phyloP scores from a whole-genome alignment of 1,140 invertebrate species.

The Bombus picipes region DNA sequence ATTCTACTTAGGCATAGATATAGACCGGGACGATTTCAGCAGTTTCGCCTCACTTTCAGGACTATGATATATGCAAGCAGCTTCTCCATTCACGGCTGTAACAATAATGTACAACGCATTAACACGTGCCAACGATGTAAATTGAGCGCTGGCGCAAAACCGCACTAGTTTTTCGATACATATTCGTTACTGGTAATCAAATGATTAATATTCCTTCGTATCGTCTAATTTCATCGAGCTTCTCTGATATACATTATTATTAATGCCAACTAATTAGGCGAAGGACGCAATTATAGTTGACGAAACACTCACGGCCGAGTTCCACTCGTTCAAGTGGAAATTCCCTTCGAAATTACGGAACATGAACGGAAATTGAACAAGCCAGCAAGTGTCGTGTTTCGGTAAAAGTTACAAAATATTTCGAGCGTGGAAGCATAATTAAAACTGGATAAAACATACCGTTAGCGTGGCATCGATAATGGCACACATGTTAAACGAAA shows the following conservation, averaged over 20 bases:
- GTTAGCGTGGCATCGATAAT: neutral
- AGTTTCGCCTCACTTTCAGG: slow-evolving; percentile 26
- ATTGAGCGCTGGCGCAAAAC: neutral
- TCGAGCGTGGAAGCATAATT: neutral
- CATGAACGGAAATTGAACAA: neutral
- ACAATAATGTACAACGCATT: slow-evolving; percentile 40
- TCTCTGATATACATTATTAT: neutral
- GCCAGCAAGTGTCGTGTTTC: neutral
- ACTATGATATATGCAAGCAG: slow-evolving; percentile 15
- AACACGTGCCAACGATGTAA: neutral
- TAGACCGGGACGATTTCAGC: slow-evolving; percentile 30
- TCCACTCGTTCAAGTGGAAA: neutral
- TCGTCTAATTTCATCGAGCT: neutral
- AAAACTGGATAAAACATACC: slow-evolving; percentile 6
- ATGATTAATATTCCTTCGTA: slow-evolving; percentile 1
- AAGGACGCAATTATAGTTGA: neutral
- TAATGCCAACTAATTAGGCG: slow-evolving; percentile 3
- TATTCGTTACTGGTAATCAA: slow-evolving; percentile 20
- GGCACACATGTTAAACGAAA: too few species aligned
- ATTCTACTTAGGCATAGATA: slow-evolving; percentile 51
- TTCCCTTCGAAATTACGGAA: neutral
- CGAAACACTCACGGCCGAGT: too few species aligned
- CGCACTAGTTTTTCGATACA: neutral
- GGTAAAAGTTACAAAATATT: neutral
- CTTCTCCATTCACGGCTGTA: slow-evolving; percentile 43